These are phyloP conservation scores for Gopherus evgoodei DNA, from an alignment of 2,113 vertebrate genomes.

Conservation along the genomic window DNA sequence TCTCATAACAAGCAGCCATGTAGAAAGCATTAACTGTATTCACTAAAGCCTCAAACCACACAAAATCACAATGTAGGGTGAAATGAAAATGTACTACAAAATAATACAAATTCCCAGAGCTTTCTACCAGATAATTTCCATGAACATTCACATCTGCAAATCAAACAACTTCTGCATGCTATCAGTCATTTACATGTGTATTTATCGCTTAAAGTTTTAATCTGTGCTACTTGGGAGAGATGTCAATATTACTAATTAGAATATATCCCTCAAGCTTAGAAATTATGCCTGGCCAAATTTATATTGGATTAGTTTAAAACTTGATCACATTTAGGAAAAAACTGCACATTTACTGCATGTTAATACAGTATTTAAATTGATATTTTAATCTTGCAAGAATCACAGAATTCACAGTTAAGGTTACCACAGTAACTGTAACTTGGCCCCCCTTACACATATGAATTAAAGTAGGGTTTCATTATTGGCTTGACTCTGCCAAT, in stretches of 20 bases:
- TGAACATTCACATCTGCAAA: conserved; percentile 42
- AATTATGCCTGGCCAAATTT: conserved; percentile 43
- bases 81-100: neutral
- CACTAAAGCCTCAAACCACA: neutral
- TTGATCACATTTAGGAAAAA: neutral
- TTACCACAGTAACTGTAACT: accelerated
- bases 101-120: neutral
- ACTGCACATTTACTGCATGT: neutral
- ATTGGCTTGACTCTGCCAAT: neutral
- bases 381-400: neutral
- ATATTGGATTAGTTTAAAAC: conserved; percentile 27
- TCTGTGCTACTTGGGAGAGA: conserved; percentile 40
- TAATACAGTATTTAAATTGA: neutral
- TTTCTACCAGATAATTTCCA: conserved; percentile 27
- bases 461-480: neutral
- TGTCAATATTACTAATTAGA: conserved; percentile 51
- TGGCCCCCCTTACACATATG: neutral
- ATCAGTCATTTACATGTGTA: conserved; percentile 46
- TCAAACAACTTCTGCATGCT: conserved; percentile 47
- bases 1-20: conserved; percentile 35
- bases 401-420: neutral
- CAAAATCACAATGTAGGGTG: neutral
- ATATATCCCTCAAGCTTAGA: conserved; percentile 55
- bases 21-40: conserved; percentile 17
- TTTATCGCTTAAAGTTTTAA: conserved; percentile 60